Evolutionary conservation across 2,797 vertebrate genomes (phyloP), one percentile per base, ranked within the genome.

Genomic region (Aphelocoma californica): DNA sequence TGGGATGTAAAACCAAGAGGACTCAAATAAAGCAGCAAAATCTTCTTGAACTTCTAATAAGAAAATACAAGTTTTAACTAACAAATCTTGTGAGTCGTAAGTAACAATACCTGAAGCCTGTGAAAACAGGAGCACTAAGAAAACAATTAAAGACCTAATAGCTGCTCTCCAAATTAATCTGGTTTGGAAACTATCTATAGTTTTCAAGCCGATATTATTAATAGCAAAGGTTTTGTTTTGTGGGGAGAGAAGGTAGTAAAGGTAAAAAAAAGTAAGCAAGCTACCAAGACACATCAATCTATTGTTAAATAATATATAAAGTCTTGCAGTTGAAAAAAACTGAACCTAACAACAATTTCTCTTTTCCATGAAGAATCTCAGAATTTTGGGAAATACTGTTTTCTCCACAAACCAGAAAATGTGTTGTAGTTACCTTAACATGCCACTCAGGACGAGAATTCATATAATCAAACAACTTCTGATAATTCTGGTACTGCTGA

Each of bases 401-500:
- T 75, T 31, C 19, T 54, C 13, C 47, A 82, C 29, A 36, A 79
- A 85, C 14, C 62, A 57, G 66, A 77, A 64, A 32, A 51, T 34
- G 34, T 16, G 9, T 44, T 51, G 32, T 60, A 66, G 78, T 96
- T 98, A 99, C 99, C 99, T 99, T 98, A 94, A 99, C 97, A 47
- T 98, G 98, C 47, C 99, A 98, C 53, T 98, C 98, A 19, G 98
- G 98, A 69, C 98, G 98, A 86, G 98, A 98, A 94, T 99, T 98
- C 97, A 99, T 99, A 96, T 98, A 99, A 97, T 99, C 98, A 85
- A 99, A 99, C 15, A 99, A 98, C 40, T 98, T 98, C 95, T 99
- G 99, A 93, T 99, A 99, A 97, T 99, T 99, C 54, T 94, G 97
- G 95, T 98, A 99, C 97, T 99, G 99, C 65, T 98, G 98, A 91